Conservation (phyloP, 2,888 invertebrate species). For the Stegophylla sp. region DNA sequence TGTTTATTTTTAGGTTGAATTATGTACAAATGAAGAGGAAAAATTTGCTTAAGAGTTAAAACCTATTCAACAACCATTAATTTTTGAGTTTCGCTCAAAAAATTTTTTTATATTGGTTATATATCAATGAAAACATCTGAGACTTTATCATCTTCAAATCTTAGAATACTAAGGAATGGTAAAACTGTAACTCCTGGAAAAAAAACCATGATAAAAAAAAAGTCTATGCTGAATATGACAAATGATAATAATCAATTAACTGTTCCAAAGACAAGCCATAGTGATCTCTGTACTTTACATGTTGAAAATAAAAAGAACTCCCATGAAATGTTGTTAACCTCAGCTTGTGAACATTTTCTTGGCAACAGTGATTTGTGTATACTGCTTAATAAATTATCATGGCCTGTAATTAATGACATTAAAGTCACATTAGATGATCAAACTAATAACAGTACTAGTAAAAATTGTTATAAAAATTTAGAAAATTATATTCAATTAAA, state of each 20-base stretch:
- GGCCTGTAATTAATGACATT: background rate
- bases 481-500: constrained; percentile 49
- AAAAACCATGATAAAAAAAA: background rate
- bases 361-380: background rate
- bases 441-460: constrained; percentile 35
- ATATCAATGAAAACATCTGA: constrained; percentile 23
- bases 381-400: constrained; percentile 2
- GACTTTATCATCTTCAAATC: background rate
- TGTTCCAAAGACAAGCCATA: background rate
- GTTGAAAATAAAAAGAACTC: background rate
- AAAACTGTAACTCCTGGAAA: background rate
- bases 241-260: constrained; percentile 7
- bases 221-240: background rate
- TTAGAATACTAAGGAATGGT: constrained; percentile 35
- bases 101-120: background rate
- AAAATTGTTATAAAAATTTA: constrained; percentile 46
- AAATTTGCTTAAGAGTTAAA: background rate
- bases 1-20: constrained; percentile 6
- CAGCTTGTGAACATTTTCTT: background rate
- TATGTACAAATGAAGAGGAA: background rate
- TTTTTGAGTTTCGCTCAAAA: too few relatives aligned
- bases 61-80: too few relatives aligned
- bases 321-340: background rate
- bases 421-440: background rate
- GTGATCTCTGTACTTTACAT: background rate